Evolutionary conservation across 2,888 invertebrate species (phyloP).

Genomic region (Homarus gammarus): DNA sequence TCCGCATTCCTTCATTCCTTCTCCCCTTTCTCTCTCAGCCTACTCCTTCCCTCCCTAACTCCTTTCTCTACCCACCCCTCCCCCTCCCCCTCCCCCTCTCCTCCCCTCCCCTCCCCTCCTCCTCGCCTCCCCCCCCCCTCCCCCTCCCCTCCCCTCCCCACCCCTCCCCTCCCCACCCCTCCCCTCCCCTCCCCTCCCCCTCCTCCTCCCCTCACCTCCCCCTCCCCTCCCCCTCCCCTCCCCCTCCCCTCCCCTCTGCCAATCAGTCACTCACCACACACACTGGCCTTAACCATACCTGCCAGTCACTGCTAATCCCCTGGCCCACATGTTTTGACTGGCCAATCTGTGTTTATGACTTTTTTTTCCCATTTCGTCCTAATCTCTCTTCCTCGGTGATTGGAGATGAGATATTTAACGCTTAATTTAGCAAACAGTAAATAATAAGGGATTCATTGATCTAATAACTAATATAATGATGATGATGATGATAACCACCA

Average conservation of each 20-base stretch:
- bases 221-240: neutral
- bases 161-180: neutral
- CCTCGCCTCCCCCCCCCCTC: neutral
- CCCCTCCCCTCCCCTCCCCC: neutral
- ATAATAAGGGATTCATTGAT: too few relatives aligned
- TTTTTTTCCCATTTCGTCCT: neutral
- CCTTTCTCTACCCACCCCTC: neutral
- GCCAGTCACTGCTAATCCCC: neutral
- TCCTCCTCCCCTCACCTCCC: neutral
- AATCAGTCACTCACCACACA: neutral
- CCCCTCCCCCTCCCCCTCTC: neutral
- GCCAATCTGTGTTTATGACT: neutral
- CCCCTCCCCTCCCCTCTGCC: neutral
- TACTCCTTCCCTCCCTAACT: neutral
- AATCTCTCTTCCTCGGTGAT: neutral
- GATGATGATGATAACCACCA: too few relatives aligned
- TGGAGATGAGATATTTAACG: too few relatives aligned
- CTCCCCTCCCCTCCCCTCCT: neutral
- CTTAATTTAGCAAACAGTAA: too few relatives aligned
- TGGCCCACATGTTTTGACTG: neutral
- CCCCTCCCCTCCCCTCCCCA: neutral
- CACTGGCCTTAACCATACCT: neutral
- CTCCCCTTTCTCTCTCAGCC: neutral
- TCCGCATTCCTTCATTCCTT: neutral
- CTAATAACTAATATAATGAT: too few relatives aligned